Percentiles rank a stretch among this genome's conserved stretches.
Evolutionary conservation across 2,797 vertebrate species (phyloP).

Genomic region (Thaleichthys pacificus): DNA sequence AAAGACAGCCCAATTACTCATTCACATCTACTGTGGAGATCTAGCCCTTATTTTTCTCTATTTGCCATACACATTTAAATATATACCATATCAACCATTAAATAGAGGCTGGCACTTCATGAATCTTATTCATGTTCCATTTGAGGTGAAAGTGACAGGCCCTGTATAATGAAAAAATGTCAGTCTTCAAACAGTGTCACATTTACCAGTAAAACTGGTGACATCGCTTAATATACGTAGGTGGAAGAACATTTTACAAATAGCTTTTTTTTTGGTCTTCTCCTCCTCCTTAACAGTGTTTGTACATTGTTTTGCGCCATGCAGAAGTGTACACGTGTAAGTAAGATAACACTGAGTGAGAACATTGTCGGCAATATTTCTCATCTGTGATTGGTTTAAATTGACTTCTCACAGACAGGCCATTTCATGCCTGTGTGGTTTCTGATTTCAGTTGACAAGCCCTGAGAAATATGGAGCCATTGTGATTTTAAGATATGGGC

Average conservation of each 20-base stretch:
- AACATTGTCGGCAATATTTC: slow-evolving; percentile 12
- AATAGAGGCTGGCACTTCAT: slow-evolving; percentile 4
- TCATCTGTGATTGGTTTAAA: slow-evolving; percentile 27
- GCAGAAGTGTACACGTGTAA: slow-evolving; percentile 18
- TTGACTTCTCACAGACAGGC: slow-evolving; percentile 26
- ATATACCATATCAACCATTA: background rate
- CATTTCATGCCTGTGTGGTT: slow-evolving; percentile 33
- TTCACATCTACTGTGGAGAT: slow-evolving; percentile 17
- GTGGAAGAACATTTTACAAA: no score
- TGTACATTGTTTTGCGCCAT: slow-evolving; percentile 8
- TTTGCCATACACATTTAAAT: slow-evolving; percentile 9
- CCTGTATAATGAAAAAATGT: slow-evolving; percentile 13
- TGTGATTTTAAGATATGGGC: slow-evolving; percentile 28
- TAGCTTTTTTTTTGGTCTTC: background rate
- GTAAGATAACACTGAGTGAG: background rate
- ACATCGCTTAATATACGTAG: slow-evolving; percentile 22
- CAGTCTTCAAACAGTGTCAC: slow-evolving; percentile 7
- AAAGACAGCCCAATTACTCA: slow-evolving; percentile 22
- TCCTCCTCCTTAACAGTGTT: background rate
- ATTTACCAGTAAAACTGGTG: slow-evolving; percentile 13
- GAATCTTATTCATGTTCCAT: slow-evolving; percentile 7
- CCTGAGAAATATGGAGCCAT: slow-evolving; percentile 25
- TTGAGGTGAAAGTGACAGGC: background rate
- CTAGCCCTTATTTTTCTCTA: slow-evolving; percentile 24
- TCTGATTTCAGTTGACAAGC: slow-evolving; percentile 9